Percentiles rank a stretch among this genome's conserved stretches.
These are phyloP conservation scores for Sylvilagus floridanus DNA, from an alignment of 2,797 vertebrate genomes.

Conservation along the genomic window DNA sequence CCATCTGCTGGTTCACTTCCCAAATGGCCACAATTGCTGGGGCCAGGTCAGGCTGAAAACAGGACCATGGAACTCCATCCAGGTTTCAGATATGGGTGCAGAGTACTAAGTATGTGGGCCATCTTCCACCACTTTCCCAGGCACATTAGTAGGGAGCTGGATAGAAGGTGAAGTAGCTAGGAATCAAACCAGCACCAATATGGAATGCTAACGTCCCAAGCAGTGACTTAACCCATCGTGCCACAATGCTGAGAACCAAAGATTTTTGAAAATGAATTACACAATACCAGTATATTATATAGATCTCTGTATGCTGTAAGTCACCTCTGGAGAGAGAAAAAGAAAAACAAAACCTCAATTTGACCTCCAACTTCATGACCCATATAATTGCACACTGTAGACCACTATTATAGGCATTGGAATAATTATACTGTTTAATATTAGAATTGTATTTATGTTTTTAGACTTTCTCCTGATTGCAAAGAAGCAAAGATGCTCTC, in stretches of 20 bases:
- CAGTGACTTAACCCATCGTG: too few relatives aligned
- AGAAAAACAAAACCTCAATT: background rate
- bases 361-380: background rate
- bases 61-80: too few relatives aligned
- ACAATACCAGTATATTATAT: background rate
- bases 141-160: too few relatives aligned
- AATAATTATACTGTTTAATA: constrained; percentile 34
- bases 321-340: background rate
- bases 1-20: too few relatives aligned
- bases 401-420: background rate
- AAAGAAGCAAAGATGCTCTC: constrained; percentile 58
- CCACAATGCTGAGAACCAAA: background rate
- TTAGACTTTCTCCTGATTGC: constrained; percentile 66
- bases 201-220: too few relatives aligned
- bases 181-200: too few relatives aligned
- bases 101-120: too few relatives aligned
- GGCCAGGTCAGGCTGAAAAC: too few relatives aligned
- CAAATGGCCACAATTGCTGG: too few relatives aligned
- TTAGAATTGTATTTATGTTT: background rate
- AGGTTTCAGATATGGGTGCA: too few relatives aligned
- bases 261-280: background rate
- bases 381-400: background rate
- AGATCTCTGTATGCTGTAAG: background rate
- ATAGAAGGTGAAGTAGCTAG: too few relatives aligned
- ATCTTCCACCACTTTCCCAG: too few relatives aligned